phyloP scores from a whole-genome alignment of 2,888 invertebrate genomes.

The Acleris sparsana region DNA sequence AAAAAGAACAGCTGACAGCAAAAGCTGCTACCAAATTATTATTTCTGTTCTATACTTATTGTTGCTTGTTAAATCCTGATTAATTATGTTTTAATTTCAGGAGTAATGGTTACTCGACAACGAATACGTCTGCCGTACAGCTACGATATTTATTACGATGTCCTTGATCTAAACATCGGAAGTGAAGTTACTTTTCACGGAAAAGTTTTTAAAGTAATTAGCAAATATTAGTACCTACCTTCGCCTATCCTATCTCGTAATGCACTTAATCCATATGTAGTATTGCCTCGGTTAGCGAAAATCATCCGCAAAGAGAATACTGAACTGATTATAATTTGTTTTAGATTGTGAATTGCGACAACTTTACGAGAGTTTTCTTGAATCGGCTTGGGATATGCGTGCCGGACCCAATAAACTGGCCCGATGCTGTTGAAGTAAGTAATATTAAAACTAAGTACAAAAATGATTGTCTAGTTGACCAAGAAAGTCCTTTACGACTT shows the following conservation, averaged over 20 bases:
- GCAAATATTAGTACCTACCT: background rate
- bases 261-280: too few species aligned
- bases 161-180: conserved; percentile 94
- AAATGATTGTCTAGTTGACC: too few species aligned
- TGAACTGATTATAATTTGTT: conserved; percentile 46
- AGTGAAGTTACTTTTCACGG: conserved; percentile 91
- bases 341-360: conserved; percentile 93
- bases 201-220: conserved; percentile 84
- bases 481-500: too few species aligned
- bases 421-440: conserved; percentile 68
- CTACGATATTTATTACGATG: conserved; percentile 90
- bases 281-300: too few species aligned
- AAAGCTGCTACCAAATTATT: too few species aligned
- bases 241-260: background rate
- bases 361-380: conserved; percentile 92
- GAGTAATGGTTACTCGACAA: conserved; percentile 91
- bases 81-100: conserved; percentile 65
- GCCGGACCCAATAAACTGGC: conserved; percentile 84
- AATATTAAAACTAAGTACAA: too few species aligned
- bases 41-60: too few species aligned
- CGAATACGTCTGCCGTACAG: conserved; percentile 91
- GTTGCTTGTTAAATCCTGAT: background rate
- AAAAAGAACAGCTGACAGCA: too few species aligned
- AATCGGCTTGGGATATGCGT: conserved; percentile 93
- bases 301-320: background rate